These are phyloP conservation scores for Pseudochirops cupreus DNA, from an alignment of 2,797 vertebrate genomes.

Conservation along the genomic window DNA sequence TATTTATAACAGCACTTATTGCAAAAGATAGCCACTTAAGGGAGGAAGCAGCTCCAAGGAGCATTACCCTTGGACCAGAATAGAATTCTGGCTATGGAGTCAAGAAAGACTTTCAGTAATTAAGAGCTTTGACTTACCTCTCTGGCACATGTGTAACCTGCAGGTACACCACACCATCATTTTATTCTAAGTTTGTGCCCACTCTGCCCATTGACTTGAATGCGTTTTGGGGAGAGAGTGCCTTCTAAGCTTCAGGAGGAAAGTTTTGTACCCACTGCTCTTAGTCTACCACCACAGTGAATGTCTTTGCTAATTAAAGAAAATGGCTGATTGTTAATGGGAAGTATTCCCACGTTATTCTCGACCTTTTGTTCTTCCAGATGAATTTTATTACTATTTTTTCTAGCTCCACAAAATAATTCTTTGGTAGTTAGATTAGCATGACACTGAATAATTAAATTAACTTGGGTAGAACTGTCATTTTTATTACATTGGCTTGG, in stretches of 20 bases:
- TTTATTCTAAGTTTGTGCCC: neutral
- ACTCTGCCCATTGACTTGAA: neutral
- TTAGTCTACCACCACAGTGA: neutral
- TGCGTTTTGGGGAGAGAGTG: neutral
- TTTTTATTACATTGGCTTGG: no score
- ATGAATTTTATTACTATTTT: neutral
- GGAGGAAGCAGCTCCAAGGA: no score
- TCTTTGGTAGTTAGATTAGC: neutral
- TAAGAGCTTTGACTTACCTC: neutral
- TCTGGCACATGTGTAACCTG: neutral
- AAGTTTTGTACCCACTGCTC: neutral
- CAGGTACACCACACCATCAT: neutral
- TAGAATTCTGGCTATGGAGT: no score
- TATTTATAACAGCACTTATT: neutral
- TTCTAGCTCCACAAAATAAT: neutral
- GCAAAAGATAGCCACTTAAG: neutral
- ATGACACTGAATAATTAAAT: neutral
- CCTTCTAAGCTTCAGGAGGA: neutral
- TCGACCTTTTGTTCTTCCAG: neutral
- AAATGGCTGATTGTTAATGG: neutral
- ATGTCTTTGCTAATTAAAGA: neutral
- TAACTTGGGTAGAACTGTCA: neutral
- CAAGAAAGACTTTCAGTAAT: neutral
- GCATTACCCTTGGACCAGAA: no score
- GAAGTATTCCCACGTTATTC: neutral